A percentile compares a stretch with the other conserved stretches of the same genome.
Conservation (phyloP, 1,140 invertebrate genomes). For the Limonius californicus region DNA sequence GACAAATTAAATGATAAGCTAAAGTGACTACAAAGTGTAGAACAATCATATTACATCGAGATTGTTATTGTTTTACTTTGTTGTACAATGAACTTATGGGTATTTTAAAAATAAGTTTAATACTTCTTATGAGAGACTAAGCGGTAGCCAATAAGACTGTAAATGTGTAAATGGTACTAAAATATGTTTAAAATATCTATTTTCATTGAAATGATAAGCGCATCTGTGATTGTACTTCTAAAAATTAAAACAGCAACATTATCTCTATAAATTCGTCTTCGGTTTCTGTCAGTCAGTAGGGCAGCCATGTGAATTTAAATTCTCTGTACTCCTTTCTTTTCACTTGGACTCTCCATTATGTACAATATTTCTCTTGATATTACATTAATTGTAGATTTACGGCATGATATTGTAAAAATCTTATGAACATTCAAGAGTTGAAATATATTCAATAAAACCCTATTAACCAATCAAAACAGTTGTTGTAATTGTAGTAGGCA, state of each 20-base stretch:
- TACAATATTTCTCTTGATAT: too few species aligned
- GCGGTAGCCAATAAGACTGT: not conserved
- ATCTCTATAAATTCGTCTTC: not conserved
- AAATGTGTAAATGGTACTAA: conserved; percentile 5
- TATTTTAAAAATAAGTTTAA: conserved; percentile 10
- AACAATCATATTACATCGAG: conserved; percentile 13
- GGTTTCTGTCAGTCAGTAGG: too few species aligned
- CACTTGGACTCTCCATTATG: too few species aligned
- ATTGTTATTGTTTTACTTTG: conserved; percentile 13
- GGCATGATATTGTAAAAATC: not conserved
- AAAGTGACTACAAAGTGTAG: conserved; percentile 3
- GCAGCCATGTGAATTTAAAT: too few species aligned
- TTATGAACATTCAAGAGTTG: not conserved
- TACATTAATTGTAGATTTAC: too few species aligned
- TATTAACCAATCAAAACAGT: not conserved
- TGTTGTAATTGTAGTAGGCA: too few species aligned
- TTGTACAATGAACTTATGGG: conserved; percentile 7
- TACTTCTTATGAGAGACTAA: not conserved
- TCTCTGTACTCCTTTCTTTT: too few species aligned
- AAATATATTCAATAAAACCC: not conserved
- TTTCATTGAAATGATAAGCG: conserved; percentile 14
- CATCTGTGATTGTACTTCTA: conserved; percentile 13
- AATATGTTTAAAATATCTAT: conserved; percentile 12
- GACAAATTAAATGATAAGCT: not conserved
- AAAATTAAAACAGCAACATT: not conserved